Evolutionary conservation across 2,113 vertebrate genomes (phyloP), one percentile per base, ranked within the genome.

Genomic region (Channa argus): DNA sequence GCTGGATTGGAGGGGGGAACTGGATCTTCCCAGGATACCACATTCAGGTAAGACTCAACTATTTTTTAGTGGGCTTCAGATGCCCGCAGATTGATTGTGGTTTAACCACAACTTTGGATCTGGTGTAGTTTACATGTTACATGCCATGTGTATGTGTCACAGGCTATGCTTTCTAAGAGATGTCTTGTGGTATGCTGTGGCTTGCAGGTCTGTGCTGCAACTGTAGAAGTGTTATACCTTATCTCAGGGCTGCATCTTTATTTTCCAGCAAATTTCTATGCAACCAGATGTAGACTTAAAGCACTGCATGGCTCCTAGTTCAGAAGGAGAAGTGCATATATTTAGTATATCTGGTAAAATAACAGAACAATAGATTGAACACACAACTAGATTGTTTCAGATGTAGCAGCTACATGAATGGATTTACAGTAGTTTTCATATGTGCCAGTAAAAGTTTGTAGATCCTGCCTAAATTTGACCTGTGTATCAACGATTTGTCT

Each of bases 41-140:
- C 82, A 75, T 87, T 89, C 86, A 94, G 93, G 94, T 95, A 83
- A 93, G 92, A 83, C 9, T 11, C 74, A 63, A 24, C 69, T 62
- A 3, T 65, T 51, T 4, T 61, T 63, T 43, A 4, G 9, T 71
- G 47, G 34, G 34, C 74, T 80, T 63, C 34, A 55, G 38, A 61
- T 2, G 43, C 51, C 4, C 62, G 6, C 65, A 43, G 54, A 34
- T 46, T 15, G 12, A 41, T 39, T 50, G 15, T 44, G 24, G 34
- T 65, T 68, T 62, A 34, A 70, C 36, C 13, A 52, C 51, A 24
- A 13, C 60, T 69, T 71, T n/a, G 34, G 50, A 36, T 47, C 44
- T 5, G 38, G 14, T 60, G 64, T 67, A 62, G 79, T 62, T 78
- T 74, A 79, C 71, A 50, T 87, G 88, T 76, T 69, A 88, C 82